phyloP scores from a whole-genome alignment of 30 jellyfish, hydroid and myxozoan species.

The Turritopsis rubra region DNA sequence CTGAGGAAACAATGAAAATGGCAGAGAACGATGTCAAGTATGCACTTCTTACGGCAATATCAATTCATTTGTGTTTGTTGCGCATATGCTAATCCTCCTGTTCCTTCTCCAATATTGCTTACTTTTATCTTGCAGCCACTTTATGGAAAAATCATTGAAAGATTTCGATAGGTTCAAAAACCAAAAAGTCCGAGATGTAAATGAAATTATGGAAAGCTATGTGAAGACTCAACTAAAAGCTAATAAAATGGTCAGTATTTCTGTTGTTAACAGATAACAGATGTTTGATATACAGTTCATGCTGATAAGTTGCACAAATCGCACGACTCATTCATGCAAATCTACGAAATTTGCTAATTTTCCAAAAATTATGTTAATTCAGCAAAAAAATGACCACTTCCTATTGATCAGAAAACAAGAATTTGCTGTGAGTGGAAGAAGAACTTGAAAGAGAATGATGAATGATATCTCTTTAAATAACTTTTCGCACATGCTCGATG shows the following conservation, averaged over 20 bases:
- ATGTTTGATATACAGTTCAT: too few relatives aligned
- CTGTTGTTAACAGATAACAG: not conserved
- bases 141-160: slow-evolving; percentile 65
- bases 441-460: too few relatives aligned
- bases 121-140: slow-evolving; percentile 33
- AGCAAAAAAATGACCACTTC: too few relatives aligned
- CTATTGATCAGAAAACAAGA: too few relatives aligned
- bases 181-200: slow-evolving; percentile 88
- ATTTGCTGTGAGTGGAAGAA: too few relatives aligned
- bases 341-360: not conserved
- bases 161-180: slow-evolving; percentile 82
- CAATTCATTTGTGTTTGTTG: not conserved
- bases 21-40: slow-evolving; percentile 77
- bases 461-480: too few relatives aligned
- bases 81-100: not conserved
- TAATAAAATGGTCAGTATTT: slow-evolving; percentile 54
- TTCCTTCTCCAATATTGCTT: not conserved
- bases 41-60: slow-evolving; percentile 17
- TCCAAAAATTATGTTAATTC: too few relatives aligned
- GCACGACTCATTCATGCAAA: not conserved
- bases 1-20: slow-evolving; percentile 62
- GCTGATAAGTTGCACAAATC: not conserved
- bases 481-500: too few relatives aligned
- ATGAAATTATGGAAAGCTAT: slow-evolving; percentile 81
- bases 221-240: slow-evolving; percentile 71